A percentile compares a stretch with the other conserved stretches of the same genome.
Conservation (phyloP, 2,797 vertebrate genomes). For the Phataginus tricuspis region DNA sequence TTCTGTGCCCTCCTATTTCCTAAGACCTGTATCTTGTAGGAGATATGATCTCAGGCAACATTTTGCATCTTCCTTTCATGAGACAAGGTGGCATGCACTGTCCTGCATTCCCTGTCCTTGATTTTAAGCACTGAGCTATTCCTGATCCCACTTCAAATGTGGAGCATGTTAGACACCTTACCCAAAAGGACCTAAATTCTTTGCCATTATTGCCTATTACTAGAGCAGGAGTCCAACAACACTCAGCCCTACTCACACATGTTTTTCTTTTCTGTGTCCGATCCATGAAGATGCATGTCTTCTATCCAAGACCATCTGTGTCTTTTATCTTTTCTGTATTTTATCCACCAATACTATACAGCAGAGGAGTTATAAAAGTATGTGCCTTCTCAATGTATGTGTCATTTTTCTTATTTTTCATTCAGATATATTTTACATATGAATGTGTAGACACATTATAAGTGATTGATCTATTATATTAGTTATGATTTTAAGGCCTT, state of each 20-base stretch:
- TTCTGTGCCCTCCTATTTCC: not conserved
- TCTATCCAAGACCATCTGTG: not conserved
- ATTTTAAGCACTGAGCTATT: not conserved
- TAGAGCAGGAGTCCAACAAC: not conserved
- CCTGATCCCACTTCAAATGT: not conserved
- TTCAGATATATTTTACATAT: constrained; percentile 21
- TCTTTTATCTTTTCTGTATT: constrained; percentile 31
- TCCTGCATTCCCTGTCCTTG: not conserved
- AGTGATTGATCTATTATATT: not conserved
- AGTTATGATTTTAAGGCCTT: constrained; percentile 35
- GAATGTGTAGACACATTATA: not conserved
- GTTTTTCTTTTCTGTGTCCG: not conserved
- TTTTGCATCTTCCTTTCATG: not conserved
- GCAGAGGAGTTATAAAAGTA: not conserved
- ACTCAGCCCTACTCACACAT: not conserved
- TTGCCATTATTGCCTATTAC: not conserved
- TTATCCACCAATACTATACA: not conserved
- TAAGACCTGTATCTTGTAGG: not conserved
- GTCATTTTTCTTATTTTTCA: constrained; percentile 24
- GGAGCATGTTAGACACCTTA: not conserved
- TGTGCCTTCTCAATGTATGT: not conserved
- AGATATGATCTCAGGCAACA: not conserved
- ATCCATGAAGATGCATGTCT: not conserved
- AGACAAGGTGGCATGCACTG: not conserved
- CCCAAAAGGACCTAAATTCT: not conserved